Base-by-base conservation (phyloP, 1,140 invertebrate genomes). In the Drosophila insularis region DNA sequence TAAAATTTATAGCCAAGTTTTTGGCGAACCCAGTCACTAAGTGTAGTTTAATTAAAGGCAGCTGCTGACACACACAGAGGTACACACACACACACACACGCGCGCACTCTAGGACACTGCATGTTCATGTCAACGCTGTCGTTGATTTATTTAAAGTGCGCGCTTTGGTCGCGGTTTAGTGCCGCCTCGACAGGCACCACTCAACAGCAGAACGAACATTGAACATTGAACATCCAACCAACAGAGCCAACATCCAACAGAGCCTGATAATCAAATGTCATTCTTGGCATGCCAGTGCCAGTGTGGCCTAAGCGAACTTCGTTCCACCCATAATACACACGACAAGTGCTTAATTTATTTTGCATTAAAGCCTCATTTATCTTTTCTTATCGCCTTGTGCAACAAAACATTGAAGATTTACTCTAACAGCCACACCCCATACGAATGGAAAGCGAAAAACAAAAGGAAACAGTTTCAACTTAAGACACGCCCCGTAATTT, bases 321-420 rank as follows among this genome's bases (percentile, higher is more conserved):
- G 50, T 60, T 37, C 70, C 70, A 31, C 59, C 70, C 74, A 69
- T 74, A 86, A 78, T 78, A 87, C 79, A 82, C 80, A 82, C 82
- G 84, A 82, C 82, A 87, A 87, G 82, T 82, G 82, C 82, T 87
- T 86, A 86, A 86, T 86, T 86, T 86, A 87, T 86, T 86, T 79
- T 86, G 80, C 82, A 86, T 86, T 86, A 86, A 86, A 87, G 82
- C 79, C 82, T 79, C 82, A 86, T 86, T 86, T 86, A 86, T 86
- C 82, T 86, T 86, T 86, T 74, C 82, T 86, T 87, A 87, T 87
- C 82, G 84, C 68, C 70, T 79, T 19, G 71, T 79, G 81, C 82
- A 87, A 82, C 82, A 87, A 58, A 58, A 87, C 82, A 80, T 89
- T 87, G 84, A 89, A 87, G 84, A 87, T 89, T 89, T 87, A 89